Base-by-base conservation (phyloP, 2,888 invertebrate genomes). In the Andricus quercusramuli region DNA sequence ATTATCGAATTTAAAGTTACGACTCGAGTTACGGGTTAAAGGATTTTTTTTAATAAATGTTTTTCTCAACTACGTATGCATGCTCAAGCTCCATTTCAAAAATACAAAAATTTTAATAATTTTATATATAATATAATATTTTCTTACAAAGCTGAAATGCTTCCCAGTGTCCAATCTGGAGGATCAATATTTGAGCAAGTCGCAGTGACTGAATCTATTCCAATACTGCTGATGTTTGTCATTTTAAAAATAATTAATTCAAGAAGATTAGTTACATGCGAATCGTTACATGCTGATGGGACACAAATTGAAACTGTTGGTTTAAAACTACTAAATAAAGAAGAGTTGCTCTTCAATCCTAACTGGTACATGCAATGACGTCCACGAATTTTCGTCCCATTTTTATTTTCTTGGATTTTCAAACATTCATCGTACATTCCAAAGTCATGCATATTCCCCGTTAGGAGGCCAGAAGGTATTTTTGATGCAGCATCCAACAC, bases 401-500 rank as follows among this genome's bases (percentile, higher is more conserved):
- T 79, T 65, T 78, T 83, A 67, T 82, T 81, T 37, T 88, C 87
- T 32, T 85, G 78, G 0, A 92, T 80, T 1, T 62, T 66, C 6
- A 84, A 37, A 84, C 94, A 94, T 87, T 94, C 93, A 78, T 93
- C 92, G 87, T 91, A 94, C 82, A 93, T 92, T 15, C 94, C 94
- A 47, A 93, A 88, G 81, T 93, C 93, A 22, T 92, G 89, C 11
- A 92, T 82, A 83, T 94, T 93, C 0, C 94, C 94, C 17, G 88
- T 82, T 6, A 94, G 85, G 22, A 94, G 83, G 5, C 94, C 94
- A 17, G 93, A 89, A 20, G 47, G 74, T 29, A 74, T 17, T 74
- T 74, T 74, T 9, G 74, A 74, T 29, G 74, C 22, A 25, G 62
- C 62, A 15, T 62, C 62, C 13, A 62, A 11, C 62, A 62, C 62